Base-by-base conservation (phyloP, 2,888 invertebrate species). In the Chelonus formosanus region DNA sequence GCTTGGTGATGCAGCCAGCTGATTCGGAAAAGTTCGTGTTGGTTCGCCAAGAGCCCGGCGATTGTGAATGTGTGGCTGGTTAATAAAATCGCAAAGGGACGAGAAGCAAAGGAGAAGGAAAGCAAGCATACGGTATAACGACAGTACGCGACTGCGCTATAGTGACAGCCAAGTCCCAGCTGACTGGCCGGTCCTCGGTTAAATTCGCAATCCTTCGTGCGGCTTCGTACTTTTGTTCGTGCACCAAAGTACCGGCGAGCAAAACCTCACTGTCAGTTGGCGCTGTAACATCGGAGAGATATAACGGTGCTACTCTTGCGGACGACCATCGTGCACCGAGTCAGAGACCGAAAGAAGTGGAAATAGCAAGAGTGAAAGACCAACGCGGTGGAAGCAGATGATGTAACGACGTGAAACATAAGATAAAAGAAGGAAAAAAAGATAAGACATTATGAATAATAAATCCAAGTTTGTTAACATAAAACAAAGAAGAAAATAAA, bases 201-300 rank as follows among this genome's bases (percentile, higher is more conserved):
- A 52, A 54, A 35, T 60, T 69, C 80, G 80, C 8, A 0, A 0
- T 3, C 0, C 3, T 6, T 79, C 80, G 80, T 69, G 47, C 6
- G 10, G 34, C 40, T 56, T 80, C 80, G 80, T 78, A 80, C 75
- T 80, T 80, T 80, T 81, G 80, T 80, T 76, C 63, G 73, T 74
- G 76, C 78, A 78, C 77, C 78, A 80, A 79, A 78, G 72, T 74
- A 74, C 79, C 80, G 78, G 79, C 76, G 75, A 76, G 69, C 72
- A 67, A 70, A 65, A 63, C 62, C 71, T 71, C 71, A 73, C 75
- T 76, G 77, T 78, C 81, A 80, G 81, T 80, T 77, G 77, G 76
- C 79, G 79, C 78, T 78, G 78, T 73, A 78, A 78, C 77, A 74
- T 70, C 75, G 75, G 69, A 70, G 74, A 68, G 73, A 73, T 71